Base-by-base conservation (phyloP, 2,113 vertebrate genomes). In the Polyodon spathula region DNA sequence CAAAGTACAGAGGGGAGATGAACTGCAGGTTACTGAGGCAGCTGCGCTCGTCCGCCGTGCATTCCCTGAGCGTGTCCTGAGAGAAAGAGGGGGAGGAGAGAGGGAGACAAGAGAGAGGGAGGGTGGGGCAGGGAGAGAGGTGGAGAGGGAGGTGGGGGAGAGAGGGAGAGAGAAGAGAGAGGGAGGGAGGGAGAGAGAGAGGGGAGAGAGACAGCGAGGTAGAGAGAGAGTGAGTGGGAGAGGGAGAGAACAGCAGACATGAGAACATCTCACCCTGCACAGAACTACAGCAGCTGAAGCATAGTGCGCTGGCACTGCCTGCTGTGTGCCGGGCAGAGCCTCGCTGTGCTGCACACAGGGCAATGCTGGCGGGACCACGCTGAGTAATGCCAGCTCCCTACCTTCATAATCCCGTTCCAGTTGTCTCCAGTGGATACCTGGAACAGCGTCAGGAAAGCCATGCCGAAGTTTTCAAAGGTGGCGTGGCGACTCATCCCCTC, bases 321-420 rank as follows among this genome's bases (percentile, higher is more conserved):
- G n/a, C n/a, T n/a, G n/a, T n/a, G n/a, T n/a, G n/a, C n/a, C n/a
- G n/a, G n/a, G n/a, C n/a, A n/a, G n/a, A n/a, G n/a, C n/a, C n/a
- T n/a, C n/a, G n/a, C n/a, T n/a, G n/a, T n/a, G n/a, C n/a, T n/a
- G n/a, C n/a, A n/a, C n/a, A n/a, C n/a, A n/a, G n/a, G n/a, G n/a
- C n/a, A n/a, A n/a, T n/a, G n/a, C n/a, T n/a, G n/a, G n/a, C n/a
- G n/a, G n/a, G n/a, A n/a, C n/a, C 17, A 48, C 6, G 11, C 38
- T 8, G 6, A 6, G n/a, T 6, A 6, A 11, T 17, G 37, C 8
- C 0, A 6, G 10, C 39, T n/a, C 39, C 59, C 8, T 80, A 97
- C 96, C 94, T 98, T 98, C 95, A 98, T 98, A 63, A 98, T 98
- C 71, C 96, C 96, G 0, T 98, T 98, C 96, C 96, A 98, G 81